Evolutionary conservation across 1,140 invertebrate species (phyloP).

Genomic region (Heliconius melpomene): DNA sequence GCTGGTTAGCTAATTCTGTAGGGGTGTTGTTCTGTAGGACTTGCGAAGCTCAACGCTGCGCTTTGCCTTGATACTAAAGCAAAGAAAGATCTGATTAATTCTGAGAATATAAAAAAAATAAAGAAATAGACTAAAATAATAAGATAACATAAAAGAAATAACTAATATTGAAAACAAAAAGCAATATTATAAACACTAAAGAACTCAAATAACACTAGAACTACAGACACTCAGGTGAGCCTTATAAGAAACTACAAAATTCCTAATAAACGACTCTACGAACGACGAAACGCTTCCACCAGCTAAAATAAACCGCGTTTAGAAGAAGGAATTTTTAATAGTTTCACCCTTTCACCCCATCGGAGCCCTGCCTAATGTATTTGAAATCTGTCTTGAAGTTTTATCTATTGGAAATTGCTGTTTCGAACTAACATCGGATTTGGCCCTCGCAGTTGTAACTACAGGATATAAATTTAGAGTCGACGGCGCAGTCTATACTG

Average conservation of each 20-base stretch:
- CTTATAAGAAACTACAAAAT: slow-evolving; percentile 40
- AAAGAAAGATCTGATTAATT: too few species aligned
- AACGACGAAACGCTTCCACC: slow-evolving; percentile 40
- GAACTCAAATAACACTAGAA: slow-evolving; percentile 29
- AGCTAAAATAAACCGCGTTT: slow-evolving; percentile 56
- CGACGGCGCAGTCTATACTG: slow-evolving; percentile 48
- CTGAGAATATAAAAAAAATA: too few species aligned
- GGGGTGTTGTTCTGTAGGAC: too few species aligned
- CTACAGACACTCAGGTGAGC: not conserved
- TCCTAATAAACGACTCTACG: slow-evolving; percentile 64
- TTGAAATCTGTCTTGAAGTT: slow-evolving; percentile 76
- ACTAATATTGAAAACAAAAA: not conserved
- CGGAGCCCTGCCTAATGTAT: slow-evolving; percentile 70
- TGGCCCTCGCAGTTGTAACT: slow-evolving; percentile 69
- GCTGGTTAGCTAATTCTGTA: too few species aligned
- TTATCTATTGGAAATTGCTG: slow-evolving; percentile 79
- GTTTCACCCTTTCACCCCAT: slow-evolving; percentile 62
- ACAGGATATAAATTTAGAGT: slow-evolving; percentile 73
- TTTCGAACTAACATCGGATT: slow-evolving; percentile 69
- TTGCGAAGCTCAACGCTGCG: too few species aligned
- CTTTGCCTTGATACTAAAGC: too few species aligned
- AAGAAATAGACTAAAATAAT: too few species aligned
- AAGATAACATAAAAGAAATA: too few species aligned
- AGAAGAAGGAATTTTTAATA: slow-evolving; percentile 76
- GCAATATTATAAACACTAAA: not conserved